Evolutionary conservation across 2,113 vertebrate species (phyloP), one percentile per base, ranked within the genome.

Genomic region (Leptobrachium ailaonicum): DNA sequence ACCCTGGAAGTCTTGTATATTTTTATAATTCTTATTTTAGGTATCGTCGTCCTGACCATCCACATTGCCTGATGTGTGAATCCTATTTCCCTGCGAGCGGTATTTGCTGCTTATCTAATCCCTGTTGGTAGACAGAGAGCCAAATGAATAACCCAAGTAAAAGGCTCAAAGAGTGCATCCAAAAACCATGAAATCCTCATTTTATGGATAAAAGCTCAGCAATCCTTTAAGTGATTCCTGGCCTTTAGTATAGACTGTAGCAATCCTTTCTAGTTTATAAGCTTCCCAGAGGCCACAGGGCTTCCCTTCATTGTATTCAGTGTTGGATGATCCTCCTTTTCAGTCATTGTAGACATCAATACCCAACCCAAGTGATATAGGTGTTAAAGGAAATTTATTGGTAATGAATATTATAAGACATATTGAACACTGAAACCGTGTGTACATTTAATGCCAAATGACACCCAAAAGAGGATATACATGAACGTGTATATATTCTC

Each of bases 161-260:
- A 64, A 66, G 56, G 69, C 45, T 72, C 45, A 79, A 60, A 53
- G 47, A 79, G 69, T 79, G 77, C 69, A 72, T 72, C 77, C 58
- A 72, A 54, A 32, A 66, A 63, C 69, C 77, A 71, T 79, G 69
- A 79, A 79, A 79, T 79, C 70, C 6, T 72, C 69, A 66, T 50
- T 66, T 60, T 66, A 14, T 54, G 77, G 77, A 71, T 79, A 79
- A 72, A 72, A 66, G 69, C 69, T 66, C 41, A 53, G 45, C 71
- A 64, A 72, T 54, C 13, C 8, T 20, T 69, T 40, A 56, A 79
- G 63, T 60, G 47, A 50, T 71, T 47, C 20, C 60, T 72, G 41
- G 4, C 5, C 42, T 1, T 40, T 42, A 14, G 41, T 44, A 32
- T 32, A n/a, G 43, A 45, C 67, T 9, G 2, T 12, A 69, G 67